Evolutionary conservation across 2,113 vertebrate species (phyloP).

Genomic region (Chloebia gouldiae): DNA sequence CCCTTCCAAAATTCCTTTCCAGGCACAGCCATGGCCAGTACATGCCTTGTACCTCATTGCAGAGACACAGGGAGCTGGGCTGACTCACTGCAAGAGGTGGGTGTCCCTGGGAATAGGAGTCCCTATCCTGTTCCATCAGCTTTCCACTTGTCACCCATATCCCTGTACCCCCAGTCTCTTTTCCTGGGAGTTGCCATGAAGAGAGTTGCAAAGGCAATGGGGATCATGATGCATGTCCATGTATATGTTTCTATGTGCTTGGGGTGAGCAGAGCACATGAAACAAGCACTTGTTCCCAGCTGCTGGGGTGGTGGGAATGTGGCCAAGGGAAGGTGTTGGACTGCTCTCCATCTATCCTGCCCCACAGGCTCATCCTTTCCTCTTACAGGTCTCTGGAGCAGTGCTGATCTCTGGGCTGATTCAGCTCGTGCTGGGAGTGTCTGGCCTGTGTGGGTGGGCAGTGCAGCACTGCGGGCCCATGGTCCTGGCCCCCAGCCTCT

Average conservation of each 20-base stretch:
- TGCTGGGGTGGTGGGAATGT: neutral
- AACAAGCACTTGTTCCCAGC: neutral
- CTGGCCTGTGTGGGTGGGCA: constrained; percentile 70
- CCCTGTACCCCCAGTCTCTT: neutral
- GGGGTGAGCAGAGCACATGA: fast-evolving
- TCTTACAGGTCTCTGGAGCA: constrained; percentile 76
- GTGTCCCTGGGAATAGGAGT: neutral
- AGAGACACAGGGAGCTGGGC: neutral
- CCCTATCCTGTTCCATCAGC: neutral
- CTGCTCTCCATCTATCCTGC: neutral
- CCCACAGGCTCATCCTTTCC: neutral
- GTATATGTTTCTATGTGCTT: neutral
- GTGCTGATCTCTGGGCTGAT: constrained; percentile 77
- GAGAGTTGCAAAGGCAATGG: neutral
- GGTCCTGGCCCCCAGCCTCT: constrained; percentile 81
- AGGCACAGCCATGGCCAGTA: neutral
- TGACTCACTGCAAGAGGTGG: constrained; percentile 4
- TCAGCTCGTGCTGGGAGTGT: constrained; percentile 72
- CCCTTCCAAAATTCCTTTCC: neutral
- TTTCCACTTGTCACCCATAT: neutral
- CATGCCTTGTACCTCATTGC: neutral
- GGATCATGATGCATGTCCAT: fast-evolving
- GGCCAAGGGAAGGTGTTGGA: neutral
- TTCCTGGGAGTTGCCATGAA: neutral
- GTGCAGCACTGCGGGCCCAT: constrained; percentile 75